These are phyloP conservation scores for Chaitophorus viminalis DNA, from an alignment of 2,888 invertebrate genomes.

Conservation along the genomic window DNA sequence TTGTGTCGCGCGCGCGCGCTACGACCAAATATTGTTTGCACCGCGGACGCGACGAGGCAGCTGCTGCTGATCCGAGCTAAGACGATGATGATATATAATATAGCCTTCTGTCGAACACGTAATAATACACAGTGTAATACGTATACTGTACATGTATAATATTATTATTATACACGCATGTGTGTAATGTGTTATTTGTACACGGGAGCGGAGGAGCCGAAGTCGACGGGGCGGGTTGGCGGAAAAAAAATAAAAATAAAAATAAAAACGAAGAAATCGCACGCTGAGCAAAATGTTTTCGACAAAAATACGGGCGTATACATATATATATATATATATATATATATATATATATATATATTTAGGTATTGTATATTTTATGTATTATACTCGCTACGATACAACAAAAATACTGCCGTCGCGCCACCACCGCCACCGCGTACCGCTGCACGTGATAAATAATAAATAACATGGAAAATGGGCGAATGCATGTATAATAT, in stretches of 20 bases:
- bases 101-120: too few species aligned
- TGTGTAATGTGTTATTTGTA: too few species aligned
- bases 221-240: neutral
- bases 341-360: too few species aligned
- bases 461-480: slow-evolving; percentile 32
- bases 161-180: too few species aligned
- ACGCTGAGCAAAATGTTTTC: neutral
- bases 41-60: neutral
- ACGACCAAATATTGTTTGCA: neutral
- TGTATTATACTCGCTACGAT: neutral
- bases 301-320: too few species aligned
- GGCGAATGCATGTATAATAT: neutral
- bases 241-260: too few species aligned
- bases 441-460: slow-evolving; percentile 2
- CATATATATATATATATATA: neutral
- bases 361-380: too few species aligned
- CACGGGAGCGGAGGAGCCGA: neutral
- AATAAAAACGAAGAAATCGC: slow-evolving; percentile 14
- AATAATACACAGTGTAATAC: neutral
- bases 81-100: too few species aligned
- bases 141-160: neutral
- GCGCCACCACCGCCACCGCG: too few species aligned
- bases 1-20: slow-evolving; percentile 15
- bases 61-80: slow-evolving; percentile 28
- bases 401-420: slow-evolving; percentile 16